Evolutionary conservation across 2,113 vertebrate genomes (phyloP), one percentile per base, ranked within the genome.

Genomic region (Nematolebias whitei): DNA sequence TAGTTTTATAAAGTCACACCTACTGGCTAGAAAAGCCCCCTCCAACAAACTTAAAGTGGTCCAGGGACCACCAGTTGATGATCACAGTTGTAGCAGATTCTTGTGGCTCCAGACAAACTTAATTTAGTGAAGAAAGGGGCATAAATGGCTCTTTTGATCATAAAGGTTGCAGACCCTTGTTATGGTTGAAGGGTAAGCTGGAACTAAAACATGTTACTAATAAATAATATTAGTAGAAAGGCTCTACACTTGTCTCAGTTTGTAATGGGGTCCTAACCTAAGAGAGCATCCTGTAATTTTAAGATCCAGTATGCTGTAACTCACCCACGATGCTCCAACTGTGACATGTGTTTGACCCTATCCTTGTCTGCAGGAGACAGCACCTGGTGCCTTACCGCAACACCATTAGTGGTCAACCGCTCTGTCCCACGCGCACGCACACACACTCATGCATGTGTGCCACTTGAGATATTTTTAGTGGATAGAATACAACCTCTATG

Each of bases 341-440:
- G 79, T 85, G 79, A 83, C 83, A 71, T 76, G 76, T 76, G 79
- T 84, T 90, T 87, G 87, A 91, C 87, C 87, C 61, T 56, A 61
- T 75, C 73, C 76, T 54, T 24, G 26, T 75, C 65, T 74, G 57
- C 60, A 76, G 62, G 57, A 84, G 67, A 79, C 72, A 62, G 63
- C 89, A 90, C 87, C 89, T 90, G 87, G 78, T 87, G 74, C 85
- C 71, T 76, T 73, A 74, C 81, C 69, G 39, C 82, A 83, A 72
- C 79, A 47, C 83, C 79, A 86, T 87, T 86, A 89, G 77, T 76
- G 80, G 79, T 72, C 71, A 79, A 78, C 82, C 85, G 60, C 74
- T 84, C 58, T 71, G 61, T 70, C 64, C 45, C 65, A 45, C 58
- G 39, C 68, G 41, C 41, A 8, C 41, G 3, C 54, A 56, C 35